Percentiles rank a stretch among this genome's conserved stretches.
Conservation (phyloP, 2,888 invertebrate genomes). For the Plebejus melissa region DNA sequence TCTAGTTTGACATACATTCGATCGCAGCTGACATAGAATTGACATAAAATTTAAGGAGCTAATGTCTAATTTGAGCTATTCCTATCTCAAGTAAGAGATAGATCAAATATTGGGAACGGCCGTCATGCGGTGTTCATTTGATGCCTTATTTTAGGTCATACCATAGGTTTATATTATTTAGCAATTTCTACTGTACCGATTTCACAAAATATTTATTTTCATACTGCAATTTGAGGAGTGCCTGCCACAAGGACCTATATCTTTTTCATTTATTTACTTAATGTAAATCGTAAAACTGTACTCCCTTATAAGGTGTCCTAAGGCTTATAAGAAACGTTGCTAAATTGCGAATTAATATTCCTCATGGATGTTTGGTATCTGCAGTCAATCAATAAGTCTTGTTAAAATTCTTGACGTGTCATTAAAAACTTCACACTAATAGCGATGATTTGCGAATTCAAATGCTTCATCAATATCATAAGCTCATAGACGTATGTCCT, state of each 20-base stretch:
- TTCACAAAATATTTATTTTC: not conserved
- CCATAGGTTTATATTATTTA: not conserved
- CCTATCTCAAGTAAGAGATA: no score
- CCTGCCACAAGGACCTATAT: not conserved
- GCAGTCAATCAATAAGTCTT: not conserved
- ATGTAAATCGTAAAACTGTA: not conserved
- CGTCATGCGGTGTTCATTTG: not conserved
- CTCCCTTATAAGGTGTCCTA: not conserved
- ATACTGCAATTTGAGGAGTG: not conserved
- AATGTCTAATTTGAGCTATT: no score
- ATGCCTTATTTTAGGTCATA: not conserved
- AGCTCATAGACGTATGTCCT: not conserved
- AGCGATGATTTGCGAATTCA: not conserved
- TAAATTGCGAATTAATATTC: not conserved
- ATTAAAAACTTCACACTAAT: not conserved
- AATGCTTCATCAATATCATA: not conserved
- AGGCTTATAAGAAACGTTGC: not conserved
- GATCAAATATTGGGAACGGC: no score
- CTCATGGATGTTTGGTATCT: not conserved
- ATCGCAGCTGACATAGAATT: no score
- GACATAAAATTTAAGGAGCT: no score
- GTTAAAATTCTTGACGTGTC: not conserved
- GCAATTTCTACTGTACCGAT: not conserved
- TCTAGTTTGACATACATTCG: no score
- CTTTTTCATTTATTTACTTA: not conserved